Evolutionary conservation across 2,797 vertebrate species (phyloP), one percentile per base, ranked within the genome.

Genomic region (Acipenser transmontanus): DNA sequence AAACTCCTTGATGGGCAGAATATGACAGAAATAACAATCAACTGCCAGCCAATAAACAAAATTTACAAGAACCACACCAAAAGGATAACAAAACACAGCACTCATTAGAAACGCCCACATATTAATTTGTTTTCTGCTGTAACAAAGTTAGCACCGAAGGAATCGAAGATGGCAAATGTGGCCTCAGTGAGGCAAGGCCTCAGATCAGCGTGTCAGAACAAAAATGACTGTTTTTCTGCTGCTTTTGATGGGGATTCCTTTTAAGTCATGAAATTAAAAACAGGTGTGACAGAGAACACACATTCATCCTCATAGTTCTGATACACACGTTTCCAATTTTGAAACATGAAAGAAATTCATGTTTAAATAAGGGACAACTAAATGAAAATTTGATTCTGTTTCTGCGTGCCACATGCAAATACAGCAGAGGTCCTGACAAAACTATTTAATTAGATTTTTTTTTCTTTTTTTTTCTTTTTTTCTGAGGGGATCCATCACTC

Each of bases 161-260:
- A 74, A 76, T 74, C 73, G 74, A 80, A 81, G 78, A 83, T 67
- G 79, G 82, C 78, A 78, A 76, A 80, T 5, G 78, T 72, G 65
- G 76, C 73, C 79, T 72, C 75, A 77, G 76, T 80, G 72, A 73
- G 77, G 69, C 7, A 81, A 72, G 75, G 78, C 77, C 89, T 87
- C 71, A 1, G 66, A 91, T 84, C 86, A 81, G 83, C 64, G 70
- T 93, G 92, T 92, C 89, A 90, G 80, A 85, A 87, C 87, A 72
- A 88, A 95, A 95, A 93, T 87, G 59, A 86, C 81, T 93, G 89
- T 91, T 93, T 89, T 90, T 89, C 85, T 88, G 83, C 83, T 90
- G 73, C 92, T 93, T 96, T 95, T 95, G 92, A 97, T 94, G 91
- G 88, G 78, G 86, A 88, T 87, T 84, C 85, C 95, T 98, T 97